These are phyloP conservation scores for Asteroscopus sphinx DNA, from an alignment of 2,888 invertebrate genomes.

Conservation along the genomic window DNA sequence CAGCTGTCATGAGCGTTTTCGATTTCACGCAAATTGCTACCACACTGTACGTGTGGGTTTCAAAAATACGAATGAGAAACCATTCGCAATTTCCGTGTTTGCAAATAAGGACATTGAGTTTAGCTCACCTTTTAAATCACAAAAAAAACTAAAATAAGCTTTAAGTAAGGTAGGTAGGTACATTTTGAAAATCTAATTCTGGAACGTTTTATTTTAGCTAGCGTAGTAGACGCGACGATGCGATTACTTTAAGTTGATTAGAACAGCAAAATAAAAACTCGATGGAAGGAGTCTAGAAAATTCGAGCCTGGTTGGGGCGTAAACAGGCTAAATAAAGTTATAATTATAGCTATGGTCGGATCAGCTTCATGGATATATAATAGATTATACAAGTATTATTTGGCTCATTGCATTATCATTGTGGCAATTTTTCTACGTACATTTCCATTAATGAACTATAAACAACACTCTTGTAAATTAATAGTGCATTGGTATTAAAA, in stretches of 20 bases:
- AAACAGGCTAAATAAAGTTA: conserved; percentile 1
- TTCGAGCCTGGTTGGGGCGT: neutral
- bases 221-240: no score
- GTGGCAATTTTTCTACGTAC: neutral
- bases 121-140: no score
- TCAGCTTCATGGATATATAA: conserved; percentile 16
- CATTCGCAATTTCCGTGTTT: conserved; percentile 1
- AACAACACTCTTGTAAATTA: no score
- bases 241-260: neutral
- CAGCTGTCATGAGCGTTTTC: conserved; percentile 23
- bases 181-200: no score
- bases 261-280: neutral
- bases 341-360: conserved; percentile 16
- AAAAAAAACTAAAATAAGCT: neutral
- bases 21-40: conserved; percentile 21
- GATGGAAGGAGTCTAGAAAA: neutral
- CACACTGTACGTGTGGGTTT: conserved; percentile 11
- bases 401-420: conserved; percentile 7
- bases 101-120: neutral
- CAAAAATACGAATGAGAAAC: conserved; percentile 1
- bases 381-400: conserved; percentile 1
- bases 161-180: no score
- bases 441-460: no score
- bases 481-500: neutral
- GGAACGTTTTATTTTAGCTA: neutral